Conservation (phyloP, 2,113 vertebrate genomes). For the Catharus minimus region DNA sequence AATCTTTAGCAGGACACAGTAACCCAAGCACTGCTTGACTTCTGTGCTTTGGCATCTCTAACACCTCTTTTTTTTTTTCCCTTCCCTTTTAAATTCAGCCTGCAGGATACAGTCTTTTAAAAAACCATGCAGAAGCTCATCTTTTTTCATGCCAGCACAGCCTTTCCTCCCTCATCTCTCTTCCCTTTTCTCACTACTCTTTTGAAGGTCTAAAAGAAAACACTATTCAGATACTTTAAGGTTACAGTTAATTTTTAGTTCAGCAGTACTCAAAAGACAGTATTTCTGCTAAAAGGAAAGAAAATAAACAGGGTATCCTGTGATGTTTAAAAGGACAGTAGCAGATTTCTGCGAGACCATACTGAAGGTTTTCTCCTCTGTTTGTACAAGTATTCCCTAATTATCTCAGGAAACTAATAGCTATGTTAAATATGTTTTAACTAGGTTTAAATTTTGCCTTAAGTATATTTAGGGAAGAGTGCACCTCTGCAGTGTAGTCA, state of each 20-base stretch:
- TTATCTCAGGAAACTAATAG: background rate
- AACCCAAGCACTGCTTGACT: background rate
- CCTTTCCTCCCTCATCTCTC: background rate
- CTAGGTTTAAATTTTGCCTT: background rate
- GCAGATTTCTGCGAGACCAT: background rate
- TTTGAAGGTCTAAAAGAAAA: constrained; percentile 4
- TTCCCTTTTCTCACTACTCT: background rate
- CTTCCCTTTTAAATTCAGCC: background rate
- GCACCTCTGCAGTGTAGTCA: background rate
- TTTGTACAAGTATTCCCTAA: background rate
- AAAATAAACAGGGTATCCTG: background rate
- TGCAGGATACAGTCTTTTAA: background rate
- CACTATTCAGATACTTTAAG: background rate
- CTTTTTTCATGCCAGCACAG: background rate
- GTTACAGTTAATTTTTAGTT: constrained; percentile 10
- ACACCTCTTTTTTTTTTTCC: no score
- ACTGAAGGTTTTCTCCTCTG: background rate
- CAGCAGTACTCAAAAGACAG: background rate
- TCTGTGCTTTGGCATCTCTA: background rate
- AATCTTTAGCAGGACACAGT: background rate
- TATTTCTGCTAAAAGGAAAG: background rate
- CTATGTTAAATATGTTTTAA: background rate
- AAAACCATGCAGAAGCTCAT: background rate
- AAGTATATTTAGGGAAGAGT: background rate
- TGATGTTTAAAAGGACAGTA: background rate